These are phyloP conservation scores for Stegana nigrithorax DNA, from an alignment of 2,888 invertebrate species.

Conservation along the genomic window DNA sequence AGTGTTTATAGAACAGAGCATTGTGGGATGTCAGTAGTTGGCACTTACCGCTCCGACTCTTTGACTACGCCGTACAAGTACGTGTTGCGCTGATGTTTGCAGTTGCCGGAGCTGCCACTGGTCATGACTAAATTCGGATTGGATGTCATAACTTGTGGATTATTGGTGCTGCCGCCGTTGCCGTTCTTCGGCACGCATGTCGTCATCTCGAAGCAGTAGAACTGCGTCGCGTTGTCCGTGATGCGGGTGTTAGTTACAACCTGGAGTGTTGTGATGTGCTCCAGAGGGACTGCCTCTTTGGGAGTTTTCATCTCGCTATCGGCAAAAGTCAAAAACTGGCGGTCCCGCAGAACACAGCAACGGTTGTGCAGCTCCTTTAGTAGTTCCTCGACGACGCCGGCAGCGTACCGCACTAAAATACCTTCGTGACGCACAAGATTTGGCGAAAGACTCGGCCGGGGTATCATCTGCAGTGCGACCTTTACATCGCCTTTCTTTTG, in stretches of 20 bases:
- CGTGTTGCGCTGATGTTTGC: slow-evolving; percentile 62
- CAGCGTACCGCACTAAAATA: slow-evolving; percentile 66
- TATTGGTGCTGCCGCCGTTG: slow-evolving; percentile 22
- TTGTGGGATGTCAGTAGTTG: no score
- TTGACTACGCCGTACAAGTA: slow-evolving; percentile 69
- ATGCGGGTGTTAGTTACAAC: slow-evolving; percentile 69
- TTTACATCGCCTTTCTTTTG: slow-evolving; percentile 54
- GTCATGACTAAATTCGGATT: slow-evolving; percentile 67
- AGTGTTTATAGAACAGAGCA: slow-evolving; percentile 50
- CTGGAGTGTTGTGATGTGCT: slow-evolving; percentile 70
- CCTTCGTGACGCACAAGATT: slow-evolving; percentile 65
- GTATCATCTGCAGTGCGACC: slow-evolving; percentile 66
- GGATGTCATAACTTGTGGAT: slow-evolving; percentile 47
- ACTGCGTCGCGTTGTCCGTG: slow-evolving; percentile 67
- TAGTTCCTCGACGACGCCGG: slow-evolving; percentile 77
- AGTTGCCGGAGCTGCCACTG: slow-evolving; percentile 61
- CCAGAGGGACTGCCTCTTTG: slow-evolving; percentile 79
- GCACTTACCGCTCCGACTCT: slow-evolving; percentile 62
- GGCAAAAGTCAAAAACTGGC: slow-evolving; percentile 78
- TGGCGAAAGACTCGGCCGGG: slow-evolving; percentile 64
- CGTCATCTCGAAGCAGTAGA: slow-evolving; percentile 68
- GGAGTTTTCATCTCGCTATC: slow-evolving; percentile 78
- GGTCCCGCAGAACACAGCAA: slow-evolving; percentile 78
- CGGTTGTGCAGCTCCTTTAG: slow-evolving; percentile 82
- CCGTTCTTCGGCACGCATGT: slow-evolving; percentile 63